Base-by-base conservation (phyloP, 2,797 vertebrate species). In the Borostomias antarcticus region DNA sequence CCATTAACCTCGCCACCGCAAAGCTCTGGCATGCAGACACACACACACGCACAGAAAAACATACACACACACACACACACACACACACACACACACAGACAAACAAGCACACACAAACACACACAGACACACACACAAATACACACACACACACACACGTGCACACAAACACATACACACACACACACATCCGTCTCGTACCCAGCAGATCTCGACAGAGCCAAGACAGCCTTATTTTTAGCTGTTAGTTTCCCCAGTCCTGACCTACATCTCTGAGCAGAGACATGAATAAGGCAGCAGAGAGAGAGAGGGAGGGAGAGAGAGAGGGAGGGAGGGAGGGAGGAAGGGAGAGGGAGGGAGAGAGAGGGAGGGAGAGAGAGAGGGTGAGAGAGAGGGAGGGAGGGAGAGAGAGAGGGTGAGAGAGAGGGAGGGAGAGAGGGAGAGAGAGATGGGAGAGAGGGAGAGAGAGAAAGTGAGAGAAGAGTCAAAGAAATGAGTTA, bases 261-360 rank as follows among this genome's bases (percentile, higher is more conserved):
- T 90, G 88, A 88, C 88, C 89, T 89, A 87, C 83, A 90, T 89
- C 85, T 85, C 81, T 83, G 85, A 19, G 30, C 9, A 58, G 61
- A n/a, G n/a, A n/a, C 84, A 87, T 83, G 85, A 88, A 87, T 86
- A 86, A 86, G 82, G n/a, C n/a, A n/a, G 84, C 75, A 84, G 79
- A 69, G 77, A 73, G 72, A 65, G 77, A 74, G 85, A 72, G 80
- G 81, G 76, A 75, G 79, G 79, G 84, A 73, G 72, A 78, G 83
- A 78, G 74, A 78, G 74, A 63, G 76, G 58, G 43, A 66, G 45
- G 43, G 33, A 72, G 28, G 50, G 33, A 32, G 74, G 51, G 35
- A 50, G 48, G 61, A 53, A 65, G 23, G 37, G 52, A 35, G 43
- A 35, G 6, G 32, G 52, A 45, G 13, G 47, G 19, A 11, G 11